A percentile compares a stretch with the other conserved stretches of the same genome.
phyloP scores from a whole-genome alignment of 2,888 invertebrate genomes.

The Euzophera pinguis region DNA sequence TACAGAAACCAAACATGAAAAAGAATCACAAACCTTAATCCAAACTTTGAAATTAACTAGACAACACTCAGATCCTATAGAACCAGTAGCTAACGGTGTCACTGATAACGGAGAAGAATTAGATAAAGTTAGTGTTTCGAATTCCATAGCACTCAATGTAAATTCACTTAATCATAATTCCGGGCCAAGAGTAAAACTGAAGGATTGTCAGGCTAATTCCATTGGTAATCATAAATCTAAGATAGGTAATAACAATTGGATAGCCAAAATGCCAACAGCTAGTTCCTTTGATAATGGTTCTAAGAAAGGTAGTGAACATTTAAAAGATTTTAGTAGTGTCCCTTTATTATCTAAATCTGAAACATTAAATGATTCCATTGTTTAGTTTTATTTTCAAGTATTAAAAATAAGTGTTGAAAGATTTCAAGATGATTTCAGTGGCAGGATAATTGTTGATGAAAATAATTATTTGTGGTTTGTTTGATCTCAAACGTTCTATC shows the following conservation, averaged over 20 bases:
- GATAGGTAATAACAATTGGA: slow-evolving; percentile 75
- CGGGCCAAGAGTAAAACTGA: slow-evolving; percentile 63
- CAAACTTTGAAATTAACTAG: slow-evolving; percentile 59
- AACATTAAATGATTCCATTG: slow-evolving; percentile 67
- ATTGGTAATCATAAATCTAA: slow-evolving; percentile 59
- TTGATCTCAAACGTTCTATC: background rate
- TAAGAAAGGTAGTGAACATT: slow-evolving; percentile 52
- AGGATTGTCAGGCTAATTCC: slow-evolving; percentile 55
- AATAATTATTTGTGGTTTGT: background rate
- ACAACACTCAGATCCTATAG: slow-evolving; percentile 60
- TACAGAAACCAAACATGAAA: slow-evolving; percentile 55
- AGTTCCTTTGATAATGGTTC: slow-evolving; percentile 69
- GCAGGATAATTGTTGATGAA: too few species aligned
- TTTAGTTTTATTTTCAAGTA: slow-evolving; percentile 32
- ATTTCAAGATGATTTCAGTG: too few species aligned
- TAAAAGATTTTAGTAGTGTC: slow-evolving; percentile 74
- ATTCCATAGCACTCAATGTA: slow-evolving; percentile 62
- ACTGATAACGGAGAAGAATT: slow-evolving; percentile 43
- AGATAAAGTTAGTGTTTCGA: slow-evolving; percentile 57
- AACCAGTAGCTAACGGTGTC: slow-evolving; percentile 58
- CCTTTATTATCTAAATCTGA: slow-evolving; percentile 67
- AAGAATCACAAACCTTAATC: slow-evolving; percentile 59
- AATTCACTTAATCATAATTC: slow-evolving; percentile 61
- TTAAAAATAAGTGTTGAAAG: background rate
- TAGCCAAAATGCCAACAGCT: slow-evolving; percentile 64